Base-by-base conservation (phyloP, 2,113 vertebrate species). In the Calcarius ornatus region DNA sequence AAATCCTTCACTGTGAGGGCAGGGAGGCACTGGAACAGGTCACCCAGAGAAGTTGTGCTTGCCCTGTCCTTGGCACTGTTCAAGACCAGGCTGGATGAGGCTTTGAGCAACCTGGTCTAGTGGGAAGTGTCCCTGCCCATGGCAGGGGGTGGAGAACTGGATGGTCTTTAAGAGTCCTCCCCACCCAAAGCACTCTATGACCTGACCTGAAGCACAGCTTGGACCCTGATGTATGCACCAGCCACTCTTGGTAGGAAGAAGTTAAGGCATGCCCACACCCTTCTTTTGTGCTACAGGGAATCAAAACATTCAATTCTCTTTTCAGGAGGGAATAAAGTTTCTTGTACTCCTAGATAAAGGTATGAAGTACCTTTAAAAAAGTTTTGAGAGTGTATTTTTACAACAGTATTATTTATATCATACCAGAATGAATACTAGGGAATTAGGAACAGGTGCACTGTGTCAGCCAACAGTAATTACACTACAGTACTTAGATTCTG, bases 381-480 rank as follows among this genome's bases (percentile, higher is more conserved):
- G 15, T 43, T 78, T 5, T 50, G 25, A 73, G 50, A 81, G 14
- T 5, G 3, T 50, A 70, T 81, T 85, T 91, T 84, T 78, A 70
- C 56, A 47, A 50, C 30, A 45, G n/a, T 21, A 54, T 88, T 82
- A 90, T 81, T 96, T 80, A 76, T 37, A 80, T 9, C 48, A n/a
- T 53, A 68, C 30, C 2, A 1, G 65, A 80, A 30, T 14, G 40
- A 90, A 64, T n/a, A 43, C 35, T 33, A 69, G 33, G 43, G 65
- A 73, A 89, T 33, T 15, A 79, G 43, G 61, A 85, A 90, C 21
- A 82, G 80, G 61, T 43, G 48, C 43, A 25, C 28, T 24, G 31
- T 68, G 79, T 76, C 82, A 90, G 82, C 47, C 70, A 85, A 85
- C 57, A 63, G 28, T 35, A 90, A 93, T 87, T 90, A 68, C 6